Base-by-base conservation (phyloP, 2,797 vertebrate species). In the Australoheros facetus region DNA sequence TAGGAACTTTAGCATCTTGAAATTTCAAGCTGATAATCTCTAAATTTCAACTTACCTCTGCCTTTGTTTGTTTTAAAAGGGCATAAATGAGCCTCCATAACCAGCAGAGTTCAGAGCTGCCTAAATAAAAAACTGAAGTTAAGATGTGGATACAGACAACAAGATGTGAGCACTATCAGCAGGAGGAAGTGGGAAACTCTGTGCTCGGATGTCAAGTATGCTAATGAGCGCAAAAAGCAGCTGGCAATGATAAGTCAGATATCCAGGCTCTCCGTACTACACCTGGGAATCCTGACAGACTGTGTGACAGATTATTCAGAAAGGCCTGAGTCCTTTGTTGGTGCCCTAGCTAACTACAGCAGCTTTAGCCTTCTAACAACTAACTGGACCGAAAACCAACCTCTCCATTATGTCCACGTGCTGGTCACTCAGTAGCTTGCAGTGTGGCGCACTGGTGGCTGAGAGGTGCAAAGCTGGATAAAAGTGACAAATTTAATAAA, bases 61-160 rank as follows among this genome's bases (percentile, higher is more conserved):
- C 11, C 11, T 42, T 42, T 42, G 0, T 42, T 42, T 42, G 0
- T 42, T 13, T 42, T 37, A 37, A 42, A 42, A 13, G 39, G 39
- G 39, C 39, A 42, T 12, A 42, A 39, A 39, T 11, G 2, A 3
- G 10, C 3, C 3, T 37, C 34, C 34, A 37, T 37, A 9, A 39
- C 10, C 37, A 39, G 10, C 37, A 39, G 37, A 39, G 37, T 39
- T 7, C 6, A 10, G 58, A 1, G 59, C 4, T 39, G 2, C 12
- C 59, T 9, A 39, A 39, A 23, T 42, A 39, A n/a, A 53, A 23
- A 62, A 0, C 39, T 62, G 59, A 62, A 13, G 59, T 14, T 34
- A 62, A 16, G 58, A 60, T 0, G n/a, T 14, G 3, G 59, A 9
- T 0, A 23, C n/a, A 62, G 34, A 23, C 12, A 42, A 14, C 9